Evolutionary conservation across 2,797 vertebrate species (phyloP).

Genomic region (Morus bassanus): DNA sequence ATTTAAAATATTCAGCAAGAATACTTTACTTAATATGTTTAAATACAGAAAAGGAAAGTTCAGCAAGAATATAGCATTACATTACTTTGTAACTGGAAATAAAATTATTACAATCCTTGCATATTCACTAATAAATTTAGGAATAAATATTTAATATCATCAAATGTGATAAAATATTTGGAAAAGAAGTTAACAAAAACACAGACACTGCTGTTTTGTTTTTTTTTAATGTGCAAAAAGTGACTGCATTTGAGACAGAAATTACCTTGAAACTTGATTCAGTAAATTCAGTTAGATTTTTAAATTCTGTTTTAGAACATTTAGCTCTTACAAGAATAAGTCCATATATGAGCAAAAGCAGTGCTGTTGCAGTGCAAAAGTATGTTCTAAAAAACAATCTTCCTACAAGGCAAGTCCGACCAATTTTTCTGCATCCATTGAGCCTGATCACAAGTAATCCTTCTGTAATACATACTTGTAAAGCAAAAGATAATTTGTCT

Average conservation of each 20-base stretch:
- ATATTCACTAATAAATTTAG: neutral
- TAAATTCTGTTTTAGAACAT: neutral
- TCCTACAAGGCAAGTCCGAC: neutral
- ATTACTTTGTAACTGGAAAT: neutral
- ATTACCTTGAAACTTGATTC: neutral
- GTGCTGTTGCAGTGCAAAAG: neutral
- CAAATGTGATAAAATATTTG: neutral
- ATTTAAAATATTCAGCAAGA: neutral
- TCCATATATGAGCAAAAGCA: fast-evolving
- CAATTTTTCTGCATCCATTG: neutral
- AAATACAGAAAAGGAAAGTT: neutral
- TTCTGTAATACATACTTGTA: neutral
- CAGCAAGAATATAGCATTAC: neutral
- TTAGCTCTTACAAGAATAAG: neutral
- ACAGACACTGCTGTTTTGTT: fast-evolving
- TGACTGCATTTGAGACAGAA: neutral
- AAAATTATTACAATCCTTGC: neutral
- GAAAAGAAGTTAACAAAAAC: neutral
- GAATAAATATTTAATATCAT: neutral
- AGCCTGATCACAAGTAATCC: neutral
- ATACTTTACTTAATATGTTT: neutral
- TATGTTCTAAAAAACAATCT: neutral
- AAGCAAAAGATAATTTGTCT: neutral
- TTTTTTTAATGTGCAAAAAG: neutral
- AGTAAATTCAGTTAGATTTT: neutral